Conservation (phyloP, 2,797 vertebrate species). For the Pangasius macronema region DNA sequence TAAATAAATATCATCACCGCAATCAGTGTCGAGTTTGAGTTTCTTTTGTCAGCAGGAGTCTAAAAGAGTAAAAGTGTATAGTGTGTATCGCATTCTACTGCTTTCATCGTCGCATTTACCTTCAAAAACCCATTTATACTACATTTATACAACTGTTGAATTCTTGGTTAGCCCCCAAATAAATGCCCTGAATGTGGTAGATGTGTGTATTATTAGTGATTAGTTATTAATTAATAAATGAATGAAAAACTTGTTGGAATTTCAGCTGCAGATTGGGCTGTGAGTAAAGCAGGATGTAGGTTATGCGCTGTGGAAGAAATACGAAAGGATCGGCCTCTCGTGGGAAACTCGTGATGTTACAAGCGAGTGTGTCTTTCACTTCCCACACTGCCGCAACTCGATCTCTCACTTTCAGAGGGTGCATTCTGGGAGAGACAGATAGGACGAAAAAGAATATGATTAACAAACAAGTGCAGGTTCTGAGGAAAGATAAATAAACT, state of each 20-base stretch:
- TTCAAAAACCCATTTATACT: not conserved
- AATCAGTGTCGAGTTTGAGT: slow-evolving; percentile 19
- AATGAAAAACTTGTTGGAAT: not conserved
- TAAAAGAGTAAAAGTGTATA: not conserved
- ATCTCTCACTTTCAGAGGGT: not conserved
- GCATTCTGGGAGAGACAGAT: not conserved
- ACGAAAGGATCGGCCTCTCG: not conserved
- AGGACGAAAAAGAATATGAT: not conserved
- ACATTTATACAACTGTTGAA: not conserved
- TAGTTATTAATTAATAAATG: not conserved
- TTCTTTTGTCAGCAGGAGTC: slow-evolving; percentile 20
- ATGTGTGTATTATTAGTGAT: not conserved
- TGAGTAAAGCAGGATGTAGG: not conserved
- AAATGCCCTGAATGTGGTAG: not conserved
- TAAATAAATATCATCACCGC: slow-evolving; percentile 45
- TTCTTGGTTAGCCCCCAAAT: not conserved
- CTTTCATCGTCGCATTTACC: not conserved
- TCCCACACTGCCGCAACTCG: not conserved
- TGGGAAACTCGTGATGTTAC: not conserved
- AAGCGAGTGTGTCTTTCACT: not conserved
- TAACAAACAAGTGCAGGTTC: slow-evolving; percentile 1
- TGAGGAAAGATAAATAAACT: slow-evolving; percentile 43
- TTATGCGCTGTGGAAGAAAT: too few relatives aligned
- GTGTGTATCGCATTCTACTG: not conserved
- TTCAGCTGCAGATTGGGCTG: not conserved